These are phyloP conservation scores for Serinus canaria DNA, from an alignment of 2,113 vertebrate species.

Conservation along the genomic window DNA sequence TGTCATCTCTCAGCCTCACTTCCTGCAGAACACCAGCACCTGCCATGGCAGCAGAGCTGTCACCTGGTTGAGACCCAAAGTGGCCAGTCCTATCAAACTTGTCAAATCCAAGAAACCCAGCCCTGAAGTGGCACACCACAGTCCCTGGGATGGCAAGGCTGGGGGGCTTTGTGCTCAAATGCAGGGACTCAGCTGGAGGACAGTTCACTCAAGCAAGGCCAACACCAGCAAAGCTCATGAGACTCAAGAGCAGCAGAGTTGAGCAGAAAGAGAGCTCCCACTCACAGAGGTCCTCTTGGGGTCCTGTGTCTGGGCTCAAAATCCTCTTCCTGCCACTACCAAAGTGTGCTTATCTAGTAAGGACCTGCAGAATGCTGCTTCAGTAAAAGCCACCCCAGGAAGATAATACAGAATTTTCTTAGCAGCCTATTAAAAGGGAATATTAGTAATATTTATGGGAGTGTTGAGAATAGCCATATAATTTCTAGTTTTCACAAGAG, in stretches of 20 bases:
- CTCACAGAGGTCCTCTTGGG: neutral
- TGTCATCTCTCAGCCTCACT: neutral
- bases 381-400: neutral
- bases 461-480: neutral
- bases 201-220: neutral
- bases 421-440: neutral
- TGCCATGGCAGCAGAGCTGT: neutral
- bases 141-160: neutral
- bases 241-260: neutral
- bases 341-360: neutral
- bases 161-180: neutral
- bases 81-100: neutral
- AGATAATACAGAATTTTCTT: neutral
- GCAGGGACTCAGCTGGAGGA: neutral
- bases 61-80: neutral
- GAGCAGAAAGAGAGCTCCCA: neutral
- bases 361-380: neutral
- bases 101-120: neutral
- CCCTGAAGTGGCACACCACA: fast-evolving
- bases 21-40: neutral
- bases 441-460: neutral
- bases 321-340: neutral
- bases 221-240: neutral
- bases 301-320: neutral
- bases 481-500: conserved; percentile 1